A percentile compares a stretch with the other conserved stretches of the same genome.
Evolutionary conservation across 1,140 invertebrate species (phyloP).

Genomic region (Phymorhynchus buccinoides): DNA sequence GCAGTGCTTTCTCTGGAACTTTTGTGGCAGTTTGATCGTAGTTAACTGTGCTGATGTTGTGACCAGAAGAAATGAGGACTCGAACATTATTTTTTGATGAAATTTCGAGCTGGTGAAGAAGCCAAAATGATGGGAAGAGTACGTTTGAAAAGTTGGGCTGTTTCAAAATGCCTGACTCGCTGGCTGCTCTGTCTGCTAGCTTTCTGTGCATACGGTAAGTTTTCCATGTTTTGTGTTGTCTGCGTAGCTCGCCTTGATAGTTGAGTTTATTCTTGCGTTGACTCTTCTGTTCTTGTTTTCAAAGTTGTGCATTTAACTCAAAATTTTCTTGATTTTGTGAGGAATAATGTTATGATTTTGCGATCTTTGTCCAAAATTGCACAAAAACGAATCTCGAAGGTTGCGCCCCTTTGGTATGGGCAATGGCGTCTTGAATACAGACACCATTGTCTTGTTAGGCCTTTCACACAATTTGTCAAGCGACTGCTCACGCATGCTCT

Average conservation of each 20-base stretch:
- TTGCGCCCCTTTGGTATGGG: conserved; percentile 39
- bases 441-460: conserved; percentile 38
- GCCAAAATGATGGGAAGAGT: conserved; percentile 32
- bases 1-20: background rate
- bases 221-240: conserved; percentile 79
- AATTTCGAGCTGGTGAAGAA: conserved; percentile 8
- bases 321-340: background rate
- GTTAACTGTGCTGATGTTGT: background rate
- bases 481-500: conserved; percentile 1
- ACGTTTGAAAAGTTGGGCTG: conserved; percentile 39
- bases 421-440: conserved; percentile 37
- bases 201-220: conserved; percentile 91
- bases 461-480: conserved; percentile 29
- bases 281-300: background rate
- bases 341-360: background rate
- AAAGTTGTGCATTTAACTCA: background rate
- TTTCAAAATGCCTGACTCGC: background rate
- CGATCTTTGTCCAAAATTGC: background rate
- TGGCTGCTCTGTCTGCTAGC: conserved; percentile 73
- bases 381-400: background rate
- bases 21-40: background rate
- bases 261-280: background rate
- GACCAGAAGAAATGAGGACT: conserved; percentile 1
- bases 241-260: background rate
- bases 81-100: background rate